Conservation (phyloP, 1,140 invertebrate genomes). For the Temnothorax curvispinosus region DNA sequence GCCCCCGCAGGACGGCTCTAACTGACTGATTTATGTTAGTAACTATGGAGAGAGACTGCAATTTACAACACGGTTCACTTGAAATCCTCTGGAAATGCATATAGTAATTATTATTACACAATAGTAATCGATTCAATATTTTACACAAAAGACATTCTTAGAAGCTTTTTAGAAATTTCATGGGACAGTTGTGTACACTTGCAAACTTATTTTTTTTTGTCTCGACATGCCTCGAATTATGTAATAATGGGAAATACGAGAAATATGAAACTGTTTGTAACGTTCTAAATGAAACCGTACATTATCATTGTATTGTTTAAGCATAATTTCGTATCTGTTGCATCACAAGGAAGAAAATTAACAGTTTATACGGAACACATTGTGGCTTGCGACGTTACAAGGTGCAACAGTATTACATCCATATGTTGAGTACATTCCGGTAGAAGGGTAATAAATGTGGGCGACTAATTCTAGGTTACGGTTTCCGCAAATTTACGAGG, state of each 20-base stretch:
- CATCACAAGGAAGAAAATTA: neutral
- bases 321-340: neutral
- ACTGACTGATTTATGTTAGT: constrained; percentile 77
- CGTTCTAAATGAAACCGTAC: neutral
- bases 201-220: neutral
- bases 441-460: constrained; percentile 75
- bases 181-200: neutral
- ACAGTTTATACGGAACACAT: neutral
- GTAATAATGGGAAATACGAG: constrained; percentile 1
- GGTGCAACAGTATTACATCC: constrained; percentile 18
- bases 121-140: neutral
- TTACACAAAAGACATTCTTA: neutral
- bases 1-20: constrained; percentile 73
- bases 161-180: neutral
- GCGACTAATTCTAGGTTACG: constrained; percentile 78
- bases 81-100: neutral
- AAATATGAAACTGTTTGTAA: neutral
- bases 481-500: constrained; percentile 79
- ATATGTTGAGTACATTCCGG: constrained; percentile 50
- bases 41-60: constrained; percentile 38
- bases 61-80: neutral
- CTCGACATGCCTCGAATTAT: neutral
- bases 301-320: constrained; percentile 3
- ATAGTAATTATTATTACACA: neutral
- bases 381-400: neutral